Evolutionary conservation across 37 sponge, comb jelly and placozoan genomes (phyloP), one percentile per base, ranked within the genome.

Genomic region (Ephydatia muelleri): DNA sequence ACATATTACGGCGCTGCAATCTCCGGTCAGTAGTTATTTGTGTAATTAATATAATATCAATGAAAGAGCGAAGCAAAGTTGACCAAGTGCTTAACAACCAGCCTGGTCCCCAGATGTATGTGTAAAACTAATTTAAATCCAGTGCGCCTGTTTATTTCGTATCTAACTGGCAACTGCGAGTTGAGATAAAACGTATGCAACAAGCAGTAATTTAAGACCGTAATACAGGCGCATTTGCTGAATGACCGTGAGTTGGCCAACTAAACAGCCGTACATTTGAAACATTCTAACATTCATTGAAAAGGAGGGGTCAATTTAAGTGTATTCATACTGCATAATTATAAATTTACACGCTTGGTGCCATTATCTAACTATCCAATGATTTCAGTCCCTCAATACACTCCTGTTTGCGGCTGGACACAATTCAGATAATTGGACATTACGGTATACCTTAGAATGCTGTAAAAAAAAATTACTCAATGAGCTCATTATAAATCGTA

Each of bases 1-100:
- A 57, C 57, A 57, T 57, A 57, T 57, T 57, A 57, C 57, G 57
- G 57, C 57, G 57, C 57, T 57, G 57, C 57, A 57, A 57, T 57
- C 57, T 21, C 57, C 57, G 57, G 57, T 57, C 57, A 57, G 57
- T 57, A 57, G 57, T 57, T 57, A 57, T 19, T 57, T 57, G 57
- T 57, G 57, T 57, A 57, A 57, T 57, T 57, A 57, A 57, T 57
- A 57, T 57, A 21, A 57, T 57, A 57, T 57, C 57, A 57, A 57
- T 57, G 57, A 57, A 57, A 57, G 57, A 57, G 57, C 57, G 57
- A 57, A 57, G 57, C 57, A 57, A 57, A 57, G 57, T 57, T 57
- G 57, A 57, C 57, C 57, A 57, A 57, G 57, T 57, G 57, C 57
- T 57, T 57, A 57, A 57, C 57, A 57, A 57, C 57, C 57, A 57